Base-by-base conservation (phyloP, 2,113 vertebrate species). In the Catharus fuscescens region DNA sequence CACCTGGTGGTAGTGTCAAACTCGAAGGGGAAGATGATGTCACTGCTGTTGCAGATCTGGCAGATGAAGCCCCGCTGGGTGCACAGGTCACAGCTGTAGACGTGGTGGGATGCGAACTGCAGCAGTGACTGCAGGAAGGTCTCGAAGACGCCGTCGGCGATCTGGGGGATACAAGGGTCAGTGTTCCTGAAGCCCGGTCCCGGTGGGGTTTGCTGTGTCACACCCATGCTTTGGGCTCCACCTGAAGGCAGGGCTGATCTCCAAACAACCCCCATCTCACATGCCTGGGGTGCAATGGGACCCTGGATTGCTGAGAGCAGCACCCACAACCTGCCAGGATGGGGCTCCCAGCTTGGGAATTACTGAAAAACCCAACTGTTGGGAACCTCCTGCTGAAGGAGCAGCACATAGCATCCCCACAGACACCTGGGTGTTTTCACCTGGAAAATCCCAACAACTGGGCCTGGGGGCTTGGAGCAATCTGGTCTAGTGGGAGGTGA, bases 11-110 rank as follows among this genome's bases (percentile, higher is more conserved):
- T 99, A 79, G 95, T 98, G 85, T 99, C 98, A 12, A 99, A 99
- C 98, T 99, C 98, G 4, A 99, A 99, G 64, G 99, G 99, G 91
- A 99, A 99, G 95, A 99, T 98, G 96, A 99, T 99, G 96, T 98
- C 96, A 0, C 98, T 77, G 18, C 96, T 83, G 80, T 98, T 98
- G 96, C 99, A 99, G 85, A 99, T 98, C 98, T 99, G 99, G 96
- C 99, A 99, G 93, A 99, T 99, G 96, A 99, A 99, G 66, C 99
- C 99, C 0, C 98, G 98, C 96, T 99, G 99, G 18, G 98, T 99
- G 96, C 99, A 99, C 34, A 99, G 98, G 95, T 99, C 98, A 1
- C 99, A 99, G 93, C 96, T 97, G 95, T 98, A 98, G 87, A 99
- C 98, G 2, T 99, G 99, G 40, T 97, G 98, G 80, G 98, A 98